Evolutionary conservation across 1,140 invertebrate species (phyloP).

Genomic region (Apolygus lucorum): DNA sequence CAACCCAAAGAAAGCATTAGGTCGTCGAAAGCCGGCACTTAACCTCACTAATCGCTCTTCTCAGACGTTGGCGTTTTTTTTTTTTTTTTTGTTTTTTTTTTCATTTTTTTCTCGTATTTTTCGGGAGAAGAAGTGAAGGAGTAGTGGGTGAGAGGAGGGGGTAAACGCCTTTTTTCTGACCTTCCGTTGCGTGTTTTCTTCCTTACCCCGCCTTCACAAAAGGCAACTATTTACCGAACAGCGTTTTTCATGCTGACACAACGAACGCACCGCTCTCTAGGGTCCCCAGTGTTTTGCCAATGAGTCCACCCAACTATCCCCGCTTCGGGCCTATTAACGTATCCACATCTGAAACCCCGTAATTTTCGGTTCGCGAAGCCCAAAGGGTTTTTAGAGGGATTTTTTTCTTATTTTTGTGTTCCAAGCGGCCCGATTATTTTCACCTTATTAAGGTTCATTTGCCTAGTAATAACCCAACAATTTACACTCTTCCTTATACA

Average conservation of each 20-base stretch:
- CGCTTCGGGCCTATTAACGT: neutral
- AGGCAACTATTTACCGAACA: neutral
- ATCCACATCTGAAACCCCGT: neutral
- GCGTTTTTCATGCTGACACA: neutral
- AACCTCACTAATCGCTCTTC: neutral
- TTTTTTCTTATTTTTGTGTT: no score
- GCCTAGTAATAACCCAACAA: neutral
- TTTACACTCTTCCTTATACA: neutral
- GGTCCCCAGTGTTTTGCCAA: neutral
- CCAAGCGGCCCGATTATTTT: neutral
- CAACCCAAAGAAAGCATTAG: neutral
- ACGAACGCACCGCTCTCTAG: neutral
- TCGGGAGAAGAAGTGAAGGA: no score
- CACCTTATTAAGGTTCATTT: neutral
- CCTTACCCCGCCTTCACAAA: neutral
- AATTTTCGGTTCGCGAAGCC: neutral
- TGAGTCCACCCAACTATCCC: neutral
- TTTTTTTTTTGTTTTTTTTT: no score
- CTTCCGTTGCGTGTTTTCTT: neutral
- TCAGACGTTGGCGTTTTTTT: neutral
- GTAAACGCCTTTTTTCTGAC: no score
- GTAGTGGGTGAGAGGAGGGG: no score
- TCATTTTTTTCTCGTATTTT: no score
- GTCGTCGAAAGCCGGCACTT: neutral
- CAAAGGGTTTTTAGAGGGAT: neutral